A percentile compares a stretch with the other conserved stretches of the same genome.
phyloP scores from a whole-genome alignment of 2,888 invertebrate species.

The Limnephilus lunatus region DNA sequence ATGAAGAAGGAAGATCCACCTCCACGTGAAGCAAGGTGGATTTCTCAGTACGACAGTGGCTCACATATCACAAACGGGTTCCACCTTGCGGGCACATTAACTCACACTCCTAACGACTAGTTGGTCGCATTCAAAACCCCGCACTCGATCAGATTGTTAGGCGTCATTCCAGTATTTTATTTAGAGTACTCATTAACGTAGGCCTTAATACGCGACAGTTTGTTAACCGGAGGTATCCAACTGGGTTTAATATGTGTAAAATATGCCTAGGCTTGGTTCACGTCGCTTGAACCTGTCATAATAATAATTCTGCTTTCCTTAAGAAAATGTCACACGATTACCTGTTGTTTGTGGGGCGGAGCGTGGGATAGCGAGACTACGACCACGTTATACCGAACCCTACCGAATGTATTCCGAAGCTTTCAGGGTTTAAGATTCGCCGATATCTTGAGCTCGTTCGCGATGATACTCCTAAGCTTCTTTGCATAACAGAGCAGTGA shows the following conservation, averaged over 20 bases:
- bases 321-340: slow-evolving; percentile 60
- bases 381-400: not conserved
- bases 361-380: slow-evolving; percentile 2
- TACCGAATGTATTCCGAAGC: not conserved
- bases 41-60: slow-evolving; percentile 38
- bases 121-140: not conserved
- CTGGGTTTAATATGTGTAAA: slow-evolving; percentile 65
- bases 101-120: slow-evolving; percentile 53
- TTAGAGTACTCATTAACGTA: slow-evolving; percentile 64
- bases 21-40: not conserved
- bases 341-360: slow-evolving; percentile 40
- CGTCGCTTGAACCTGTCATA: slow-evolving; percentile 55
- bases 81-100: not conserved
- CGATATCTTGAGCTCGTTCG: too few relatives aligned
- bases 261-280: slow-evolving; percentile 61
- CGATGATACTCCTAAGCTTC: too few relatives aligned
- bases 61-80: slow-evolving; percentile 55
- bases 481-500: too few relatives aligned
- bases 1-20: not conserved
- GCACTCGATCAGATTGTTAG: slow-evolving; percentile 56
- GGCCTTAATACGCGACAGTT: slow-evolving; percentile 64
- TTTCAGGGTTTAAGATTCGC: not conserved
- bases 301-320: slow-evolving; percentile 60
- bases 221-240: slow-evolving; percentile 59
- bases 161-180: slow-evolving; percentile 57